Conservation (phyloP, 2,113 vertebrate genomes). For the Parotia lawesii region DNA sequence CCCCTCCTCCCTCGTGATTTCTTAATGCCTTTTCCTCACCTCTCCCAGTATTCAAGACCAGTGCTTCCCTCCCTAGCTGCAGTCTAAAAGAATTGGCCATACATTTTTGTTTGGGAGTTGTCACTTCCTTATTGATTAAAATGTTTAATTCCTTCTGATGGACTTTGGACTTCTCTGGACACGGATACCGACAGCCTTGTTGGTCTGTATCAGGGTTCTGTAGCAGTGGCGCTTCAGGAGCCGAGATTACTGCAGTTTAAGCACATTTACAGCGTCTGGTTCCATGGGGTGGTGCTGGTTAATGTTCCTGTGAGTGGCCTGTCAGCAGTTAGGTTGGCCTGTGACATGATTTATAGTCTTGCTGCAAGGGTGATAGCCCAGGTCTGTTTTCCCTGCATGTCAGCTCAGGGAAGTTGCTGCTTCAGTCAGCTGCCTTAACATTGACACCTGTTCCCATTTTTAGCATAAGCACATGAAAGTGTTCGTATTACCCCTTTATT, state of each 20-base stretch:
- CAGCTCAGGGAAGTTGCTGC: not conserved
- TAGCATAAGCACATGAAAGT: not conserved
- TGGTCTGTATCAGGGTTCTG: not conserved
- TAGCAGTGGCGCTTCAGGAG: not conserved
- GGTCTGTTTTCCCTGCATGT: not conserved
- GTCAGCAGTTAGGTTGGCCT: not conserved
- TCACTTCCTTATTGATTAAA: not conserved
- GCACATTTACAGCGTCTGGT: not conserved
- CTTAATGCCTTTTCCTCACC: not conserved
- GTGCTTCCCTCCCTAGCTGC: not conserved
- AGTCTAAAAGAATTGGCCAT: accelerated
- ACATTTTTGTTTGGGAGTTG: not conserved
- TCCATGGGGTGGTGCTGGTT: not conserved
- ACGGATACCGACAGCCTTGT: accelerated
- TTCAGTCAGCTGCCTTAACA: not conserved
- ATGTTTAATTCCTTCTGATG: not conserved
- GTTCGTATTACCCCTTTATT: not conserved
- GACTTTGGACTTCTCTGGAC: not conserved
- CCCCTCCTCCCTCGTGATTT: not conserved
- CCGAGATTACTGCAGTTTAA: not conserved
- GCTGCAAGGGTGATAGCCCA: not conserved
- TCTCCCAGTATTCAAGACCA: not conserved
- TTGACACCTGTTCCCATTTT: not conserved
- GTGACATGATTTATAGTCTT: not conserved
- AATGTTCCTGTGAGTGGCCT: not conserved